Evolutionary conservation across 2,888 invertebrate species (phyloP), one percentile per base, ranked within the genome.

Genomic region (Cheilosia soror): DNA sequence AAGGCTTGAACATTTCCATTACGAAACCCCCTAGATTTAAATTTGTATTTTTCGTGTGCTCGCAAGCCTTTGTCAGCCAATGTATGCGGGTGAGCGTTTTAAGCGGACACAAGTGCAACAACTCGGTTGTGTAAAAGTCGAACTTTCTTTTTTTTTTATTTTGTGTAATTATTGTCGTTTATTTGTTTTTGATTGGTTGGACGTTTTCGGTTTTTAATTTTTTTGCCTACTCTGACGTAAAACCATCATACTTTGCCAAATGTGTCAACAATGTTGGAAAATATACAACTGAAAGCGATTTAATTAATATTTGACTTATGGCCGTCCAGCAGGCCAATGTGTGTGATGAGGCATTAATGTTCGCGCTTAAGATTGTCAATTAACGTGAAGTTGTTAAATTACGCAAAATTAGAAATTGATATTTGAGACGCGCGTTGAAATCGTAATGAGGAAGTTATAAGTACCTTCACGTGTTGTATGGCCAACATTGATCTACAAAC

Each of bases 31-130:
- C 9, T 27, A 37, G 31, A 53, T 73, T 63, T 55, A 55, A 73
- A 63, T 37, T 55, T 73, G 31, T 40, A n/a, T 63, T 73, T 51
- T 29, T 29, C 5, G 51, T 51, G 13, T 13, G 51, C 51, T 27
- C 27, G 5, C 25, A 27, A 51, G 27, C 27, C 25, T 47, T 51
- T 44, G 60, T 27, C 37, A 47, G n/a, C 27, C 33, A 27, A 62
- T 69, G 31, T 47, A 77, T 69, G 69, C 69, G 69, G 69, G 77
- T 71, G 69, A 53, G 33, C 58, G 51, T 44, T 76, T 76, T 44
- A 13, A 33, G 44, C 7, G 7, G 2, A 47, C 44, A 47, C n/a
- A 51, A 42, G 29, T 69, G 69, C 42, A 37, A 42, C 65, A 27
- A 27, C 66, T 27, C 15, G 15, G 37, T 33, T 77, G 69, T 69